These are phyloP conservation scores for Axis porcinus DNA, from an alignment of 2,113 vertebrate genomes.

Conservation along the genomic window DNA sequence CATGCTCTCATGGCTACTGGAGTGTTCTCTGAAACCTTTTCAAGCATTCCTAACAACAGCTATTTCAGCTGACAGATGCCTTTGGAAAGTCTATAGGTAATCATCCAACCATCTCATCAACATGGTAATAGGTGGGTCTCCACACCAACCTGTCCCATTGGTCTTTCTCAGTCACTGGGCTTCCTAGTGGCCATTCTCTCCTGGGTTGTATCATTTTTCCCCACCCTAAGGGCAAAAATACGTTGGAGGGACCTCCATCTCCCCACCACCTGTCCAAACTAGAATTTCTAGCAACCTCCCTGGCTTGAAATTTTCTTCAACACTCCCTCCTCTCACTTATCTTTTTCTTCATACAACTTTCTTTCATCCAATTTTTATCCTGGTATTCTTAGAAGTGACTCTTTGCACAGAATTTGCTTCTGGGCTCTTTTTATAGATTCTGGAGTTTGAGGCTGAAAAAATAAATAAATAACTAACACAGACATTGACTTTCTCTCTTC, in stretches of 20 bases:
- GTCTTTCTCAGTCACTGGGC: background rate
- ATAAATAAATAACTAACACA: background rate
- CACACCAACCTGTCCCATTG: background rate
- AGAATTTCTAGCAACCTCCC: background rate
- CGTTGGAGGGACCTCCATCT: background rate
- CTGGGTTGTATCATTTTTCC: background rate
- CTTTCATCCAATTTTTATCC: background rate
- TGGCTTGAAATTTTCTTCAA: background rate
- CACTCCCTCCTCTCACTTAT: background rate
- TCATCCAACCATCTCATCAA: background rate
- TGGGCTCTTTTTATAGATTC: background rate
- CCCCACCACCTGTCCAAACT: background rate
- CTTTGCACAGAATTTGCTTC: background rate
- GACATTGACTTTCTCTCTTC: background rate
- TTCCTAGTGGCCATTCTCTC: background rate
- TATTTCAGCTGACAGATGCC: background rate
- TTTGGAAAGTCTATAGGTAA: background rate
- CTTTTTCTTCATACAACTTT: background rate
- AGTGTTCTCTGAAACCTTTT: background rate
- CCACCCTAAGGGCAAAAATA: background rate
- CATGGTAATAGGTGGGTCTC: background rate
- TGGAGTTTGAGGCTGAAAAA: background rate
- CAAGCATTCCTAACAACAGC: background rate
- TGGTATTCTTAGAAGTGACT: background rate
- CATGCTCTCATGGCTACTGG: background rate